Conservation (phyloP, 1,140 invertebrate species). For the Leptestheria dahalacensis region DNA sequence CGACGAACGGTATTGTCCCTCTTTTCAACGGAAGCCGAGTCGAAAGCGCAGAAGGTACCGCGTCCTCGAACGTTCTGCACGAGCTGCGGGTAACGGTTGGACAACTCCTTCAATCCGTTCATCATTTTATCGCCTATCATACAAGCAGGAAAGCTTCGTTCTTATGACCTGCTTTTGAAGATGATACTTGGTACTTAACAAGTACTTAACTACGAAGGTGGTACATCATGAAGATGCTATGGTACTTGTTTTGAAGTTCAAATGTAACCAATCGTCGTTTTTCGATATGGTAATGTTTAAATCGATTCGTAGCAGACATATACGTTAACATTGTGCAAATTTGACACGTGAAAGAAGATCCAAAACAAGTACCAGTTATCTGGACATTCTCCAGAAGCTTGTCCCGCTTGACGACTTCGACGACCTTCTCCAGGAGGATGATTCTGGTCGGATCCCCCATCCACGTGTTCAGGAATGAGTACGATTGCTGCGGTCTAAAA, state of each 20-base stretch:
- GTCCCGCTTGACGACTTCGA: slow-evolving; percentile 71
- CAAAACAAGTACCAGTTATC: slow-evolving; percentile 56
- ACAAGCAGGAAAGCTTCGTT: too few species aligned
- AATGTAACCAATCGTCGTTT: too few species aligned
- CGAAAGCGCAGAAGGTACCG: slow-evolving; percentile 82
- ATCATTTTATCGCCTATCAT: slow-evolving; percentile 32
- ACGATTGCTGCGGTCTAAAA: slow-evolving; percentile 57
- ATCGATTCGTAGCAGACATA: too few species aligned
- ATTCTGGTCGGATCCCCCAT: slow-evolving; percentile 95
- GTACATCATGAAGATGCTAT: too few species aligned
- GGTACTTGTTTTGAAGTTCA: too few species aligned
- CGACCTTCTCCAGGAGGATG: slow-evolving; percentile 65
- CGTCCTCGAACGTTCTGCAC: slow-evolving; percentile 69
- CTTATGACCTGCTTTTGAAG: too few species aligned
- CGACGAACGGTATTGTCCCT: slow-evolving; percentile 63
- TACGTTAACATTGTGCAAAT: too few species aligned
- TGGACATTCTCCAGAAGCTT: slow-evolving; percentile 61
- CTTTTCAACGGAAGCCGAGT: slow-evolving; percentile 44
- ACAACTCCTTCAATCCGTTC: slow-evolving; percentile 31
- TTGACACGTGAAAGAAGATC: too few species aligned
- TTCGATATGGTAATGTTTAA: too few species aligned
- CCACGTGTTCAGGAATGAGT: slow-evolving; percentile 97
- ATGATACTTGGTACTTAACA: too few species aligned
- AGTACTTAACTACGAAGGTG: too few species aligned
- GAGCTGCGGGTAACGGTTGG: slow-evolving; percentile 54